phyloP scores from a whole-genome alignment of 30 jellyfish, hydroid and myxozoan genomes.

The Turritopsis dohrnii region DNA sequence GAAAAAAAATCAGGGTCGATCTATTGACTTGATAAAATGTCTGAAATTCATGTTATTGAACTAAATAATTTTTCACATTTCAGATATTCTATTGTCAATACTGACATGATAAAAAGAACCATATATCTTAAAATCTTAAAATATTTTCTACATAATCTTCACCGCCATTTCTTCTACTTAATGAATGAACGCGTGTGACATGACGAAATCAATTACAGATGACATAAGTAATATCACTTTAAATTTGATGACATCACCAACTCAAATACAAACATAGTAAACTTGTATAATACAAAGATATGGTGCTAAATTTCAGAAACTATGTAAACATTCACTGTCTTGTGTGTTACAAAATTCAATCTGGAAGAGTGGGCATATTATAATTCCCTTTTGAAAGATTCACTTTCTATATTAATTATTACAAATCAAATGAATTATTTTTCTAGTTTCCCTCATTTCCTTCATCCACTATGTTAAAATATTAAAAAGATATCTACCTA shows the following conservation, averaged over 20 bases:
- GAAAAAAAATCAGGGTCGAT: not conserved
- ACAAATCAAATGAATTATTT: no score
- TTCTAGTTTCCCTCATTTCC: no score
- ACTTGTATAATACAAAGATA: not conserved
- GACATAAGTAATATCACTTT: not conserved
- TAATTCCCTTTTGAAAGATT: no score
- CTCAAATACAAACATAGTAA: not conserved
- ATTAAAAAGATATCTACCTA: no score
- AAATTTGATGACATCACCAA: not conserved
- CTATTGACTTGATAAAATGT: not conserved
- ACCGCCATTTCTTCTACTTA: not conserved
- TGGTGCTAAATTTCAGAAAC: not conserved
- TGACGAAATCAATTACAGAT: not conserved
- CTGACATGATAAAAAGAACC: not conserved
- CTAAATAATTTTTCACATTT: not conserved
- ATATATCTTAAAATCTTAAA: not conserved
- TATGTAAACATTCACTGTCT: not conserved
- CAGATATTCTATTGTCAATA: not conserved
- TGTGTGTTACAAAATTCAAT: no score
- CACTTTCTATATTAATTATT: no score
- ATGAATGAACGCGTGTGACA: not conserved
- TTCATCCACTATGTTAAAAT: no score
- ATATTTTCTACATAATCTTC: not conserved
- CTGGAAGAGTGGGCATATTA: no score
- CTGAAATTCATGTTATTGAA: not conserved